Percentiles rank a stretch among this genome's conserved stretches.
These are phyloP conservation scores for Erannis defoliaria DNA, from an alignment of 2,888 invertebrate species.

Conservation along the genomic window DNA sequence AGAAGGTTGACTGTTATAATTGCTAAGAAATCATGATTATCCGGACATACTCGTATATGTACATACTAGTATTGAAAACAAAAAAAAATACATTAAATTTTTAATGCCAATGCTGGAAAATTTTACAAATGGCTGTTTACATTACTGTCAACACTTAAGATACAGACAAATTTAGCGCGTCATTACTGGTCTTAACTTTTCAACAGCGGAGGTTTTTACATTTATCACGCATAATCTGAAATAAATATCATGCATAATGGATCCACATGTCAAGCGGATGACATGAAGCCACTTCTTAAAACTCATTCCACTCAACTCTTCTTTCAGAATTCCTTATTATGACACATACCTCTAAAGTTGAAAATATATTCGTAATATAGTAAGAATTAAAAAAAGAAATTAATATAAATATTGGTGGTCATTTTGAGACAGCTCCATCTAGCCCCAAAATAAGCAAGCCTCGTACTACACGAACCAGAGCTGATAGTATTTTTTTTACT, in stretches of 20 bases:
- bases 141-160: slow-evolving; percentile 47
- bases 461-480: too few species aligned
- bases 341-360: slow-evolving; percentile 7
- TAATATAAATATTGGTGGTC: too few species aligned
- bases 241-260: slow-evolving; percentile 44
- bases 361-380: background rate
- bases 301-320: slow-evolving; percentile 8
- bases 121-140: slow-evolving; percentile 39
- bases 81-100: slow-evolving; percentile 9
- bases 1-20: too few species aligned
- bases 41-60: background rate
- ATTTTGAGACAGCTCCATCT: too few species aligned
- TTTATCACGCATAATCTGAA: slow-evolving; percentile 48
- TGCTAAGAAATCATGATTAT: slow-evolving; percentile 1
- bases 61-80: slow-evolving; percentile 9
- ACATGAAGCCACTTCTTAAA: slow-evolving; percentile 17
- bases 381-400: too few species aligned
- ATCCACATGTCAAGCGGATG: slow-evolving; percentile 15
- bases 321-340: slow-evolving; percentile 17
- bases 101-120: slow-evolving; percentile 9
- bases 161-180: slow-evolving; percentile 53
- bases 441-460: too few species aligned
- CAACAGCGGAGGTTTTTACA: slow-evolving; percentile 54
- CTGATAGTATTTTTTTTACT: too few species aligned
- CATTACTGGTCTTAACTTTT: slow-evolving; percentile 56